These are phyloP conservation scores for Pluvianellus socialis DNA, from an alignment of 2,113 vertebrate genomes.

Conservation along the genomic window DNA sequence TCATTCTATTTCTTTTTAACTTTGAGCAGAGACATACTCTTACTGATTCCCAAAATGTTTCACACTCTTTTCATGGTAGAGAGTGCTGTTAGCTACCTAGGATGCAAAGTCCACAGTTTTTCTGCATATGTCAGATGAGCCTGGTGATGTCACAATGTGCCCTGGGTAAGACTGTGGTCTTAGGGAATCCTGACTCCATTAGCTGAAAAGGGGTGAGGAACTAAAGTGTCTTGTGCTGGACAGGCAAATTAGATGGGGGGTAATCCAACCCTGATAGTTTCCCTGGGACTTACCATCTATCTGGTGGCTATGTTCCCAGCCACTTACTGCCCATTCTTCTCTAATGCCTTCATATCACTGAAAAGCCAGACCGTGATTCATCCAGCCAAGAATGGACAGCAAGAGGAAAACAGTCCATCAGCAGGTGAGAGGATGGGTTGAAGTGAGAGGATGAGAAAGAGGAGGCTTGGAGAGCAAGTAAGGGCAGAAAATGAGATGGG, in stretches of 20 bases:
- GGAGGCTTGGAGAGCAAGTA: background rate
- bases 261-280: background rate
- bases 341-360: background rate
- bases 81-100: background rate
- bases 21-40: background rate
- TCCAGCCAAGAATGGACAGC: background rate
- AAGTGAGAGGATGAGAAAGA: background rate
- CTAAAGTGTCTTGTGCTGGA: background rate
- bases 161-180: background rate
- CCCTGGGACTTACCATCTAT: background rate
- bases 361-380: background rate
- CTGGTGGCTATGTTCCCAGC: background rate
- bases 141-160: conserved; percentile 17
- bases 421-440: background rate
- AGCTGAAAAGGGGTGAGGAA: background rate
- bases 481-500: background rate
- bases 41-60: background rate
- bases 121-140: background rate
- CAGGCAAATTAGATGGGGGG: background rate
- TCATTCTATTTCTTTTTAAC: background rate
- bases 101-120: background rate
- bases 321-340: background rate
- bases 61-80: background rate
- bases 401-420: background rate
- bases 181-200: background rate